Evolutionary conservation across 2,113 vertebrate species (phyloP), one percentile per base, ranked within the genome.

Genomic region (Thalassarche chlororhynchos): DNA sequence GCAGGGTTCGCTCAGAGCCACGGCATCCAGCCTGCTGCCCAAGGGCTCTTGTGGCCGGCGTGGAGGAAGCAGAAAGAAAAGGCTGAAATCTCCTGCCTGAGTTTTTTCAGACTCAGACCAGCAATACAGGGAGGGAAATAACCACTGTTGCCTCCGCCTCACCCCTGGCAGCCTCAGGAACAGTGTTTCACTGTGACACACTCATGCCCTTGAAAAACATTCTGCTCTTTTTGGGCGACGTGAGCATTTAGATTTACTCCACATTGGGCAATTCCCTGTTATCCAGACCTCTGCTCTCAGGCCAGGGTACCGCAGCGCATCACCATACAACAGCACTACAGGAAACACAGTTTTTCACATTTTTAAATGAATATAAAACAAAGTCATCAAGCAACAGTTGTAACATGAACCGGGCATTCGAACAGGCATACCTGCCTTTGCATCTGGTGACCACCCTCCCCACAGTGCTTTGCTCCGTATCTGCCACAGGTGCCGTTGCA

Each of bases 21-120:
- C 2, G 0, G 44, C 84, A 87, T 9, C 47, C 82, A 69, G 42
- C 57, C 52, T 17, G 14, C 42, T 57, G 66, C 76, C 60, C 60
- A 5, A 1, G 1, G 85, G 65, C 38, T 42, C 60, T 6, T 12
- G 29, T 10, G 57, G 51, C 40, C 4, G 0, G n/a, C 1, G 0
- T 9, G 32, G 32, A 49, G 42, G 58, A 78, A 49, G 58, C 58
- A 84, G 31, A 75, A 71, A 52, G 40, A 36, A 79, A 85, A 72
- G 12, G 62, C 58, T 84, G 65, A 69, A 52, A 38, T n/a, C 38
- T 68, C 29, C 62, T 40, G 3, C 47, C 44, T 38, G 58, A 47
- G 57, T 12, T 54, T 88, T 94, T 64, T 74, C 64, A 42, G 18
- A 4, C 40, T 57, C 36, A 76, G 31, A 76, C 15, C 44, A 47